Percentiles rank a stretch among this genome's conserved stretches.
phyloP scores from a whole-genome alignment of 1,140 invertebrate genomes.

The Ceratosolen solmsi region DNA sequence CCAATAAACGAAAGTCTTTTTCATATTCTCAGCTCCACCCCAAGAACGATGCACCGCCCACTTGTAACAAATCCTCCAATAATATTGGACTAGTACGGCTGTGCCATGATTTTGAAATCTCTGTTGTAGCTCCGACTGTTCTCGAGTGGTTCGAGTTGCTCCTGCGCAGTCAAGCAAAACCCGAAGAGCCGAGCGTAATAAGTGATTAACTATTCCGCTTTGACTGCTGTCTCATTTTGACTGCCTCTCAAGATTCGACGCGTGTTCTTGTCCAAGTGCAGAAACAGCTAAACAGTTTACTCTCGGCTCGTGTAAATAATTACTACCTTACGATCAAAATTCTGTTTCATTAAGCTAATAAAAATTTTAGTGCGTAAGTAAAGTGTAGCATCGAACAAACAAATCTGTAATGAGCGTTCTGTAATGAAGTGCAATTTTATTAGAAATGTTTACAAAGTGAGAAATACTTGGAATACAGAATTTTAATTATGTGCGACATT shows the following conservation, averaged over 20 bases:
- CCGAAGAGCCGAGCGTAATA: background rate
- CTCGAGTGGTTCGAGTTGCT: background rate
- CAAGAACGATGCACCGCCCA: slow-evolving; percentile 10
- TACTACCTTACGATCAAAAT: slow-evolving; percentile 22
- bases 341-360: background rate
- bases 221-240: background rate
- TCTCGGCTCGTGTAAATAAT: slow-evolving; percentile 22
- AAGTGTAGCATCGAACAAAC: background rate
- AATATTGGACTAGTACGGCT: too few species aligned
- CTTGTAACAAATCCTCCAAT: slow-evolving; percentile 1
- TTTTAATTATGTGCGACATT: background rate
- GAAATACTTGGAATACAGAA: background rate
- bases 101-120: background rate
- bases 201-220: slow-evolving; percentile 9
- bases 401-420: background rate
- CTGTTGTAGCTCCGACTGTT: too few species aligned
- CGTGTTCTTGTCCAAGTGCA: background rate
- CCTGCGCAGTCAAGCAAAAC: slow-evolving; percentile 30
- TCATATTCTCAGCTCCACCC: background rate
- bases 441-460: background rate
- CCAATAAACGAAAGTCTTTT: background rate
- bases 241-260: background rate
- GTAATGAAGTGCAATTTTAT: slow-evolving; percentile 8
- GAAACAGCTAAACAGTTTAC: slow-evolving; percentile 37
- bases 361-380: background rate